phyloP scores from a whole-genome alignment of 2,113 vertebrate species.

The Lophius piscatorius region DNA sequence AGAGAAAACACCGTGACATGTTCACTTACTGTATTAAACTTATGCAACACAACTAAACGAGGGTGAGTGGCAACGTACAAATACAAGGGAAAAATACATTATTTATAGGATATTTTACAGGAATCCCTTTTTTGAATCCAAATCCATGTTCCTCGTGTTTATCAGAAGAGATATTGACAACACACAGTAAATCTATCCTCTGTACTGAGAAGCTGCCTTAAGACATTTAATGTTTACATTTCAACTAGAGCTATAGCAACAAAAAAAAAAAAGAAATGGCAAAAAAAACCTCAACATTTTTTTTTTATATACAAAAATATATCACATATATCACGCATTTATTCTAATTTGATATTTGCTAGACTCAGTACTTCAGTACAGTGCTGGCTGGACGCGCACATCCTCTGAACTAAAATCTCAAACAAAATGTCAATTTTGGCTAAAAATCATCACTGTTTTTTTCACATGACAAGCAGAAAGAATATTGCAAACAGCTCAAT shows the following conservation, averaged over 20 bases:
- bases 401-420: slow-evolving; percentile 62
- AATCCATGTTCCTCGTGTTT: slow-evolving; percentile 77
- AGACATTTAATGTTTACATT: slow-evolving; percentile 96
- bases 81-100: slow-evolving; percentile 98
- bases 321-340: slow-evolving; percentile 85
- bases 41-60: slow-evolving; percentile 92
- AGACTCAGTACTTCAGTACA: slow-evolving; percentile 86
- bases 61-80: slow-evolving; percentile 90
- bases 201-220: slow-evolving; percentile 89
- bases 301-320: slow-evolving; percentile 93
- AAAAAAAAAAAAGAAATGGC: slow-evolving; percentile 80
- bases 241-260: slow-evolving; percentile 93
- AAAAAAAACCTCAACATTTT: slow-evolving; percentile 70
- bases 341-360: slow-evolving; percentile 86
- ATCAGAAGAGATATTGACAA: slow-evolving; percentile 90
- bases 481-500: slow-evolving; percentile 75
- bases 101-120: slow-evolving; percentile 99
- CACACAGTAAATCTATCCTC: slow-evolving; percentile 86
- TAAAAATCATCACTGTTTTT: slow-evolving; percentile 54
- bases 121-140: slow-evolving; percentile 81
- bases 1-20: slow-evolving; percentile 88
- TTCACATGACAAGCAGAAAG: slow-evolving; percentile 72
- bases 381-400: slow-evolving; percentile 83
- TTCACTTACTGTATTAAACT: slow-evolving; percentile 87
- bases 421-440: slow-evolving; percentile 59